Base-by-base conservation (phyloP, 2,888 invertebrate species). In the Trisateles emortualis region DNA sequence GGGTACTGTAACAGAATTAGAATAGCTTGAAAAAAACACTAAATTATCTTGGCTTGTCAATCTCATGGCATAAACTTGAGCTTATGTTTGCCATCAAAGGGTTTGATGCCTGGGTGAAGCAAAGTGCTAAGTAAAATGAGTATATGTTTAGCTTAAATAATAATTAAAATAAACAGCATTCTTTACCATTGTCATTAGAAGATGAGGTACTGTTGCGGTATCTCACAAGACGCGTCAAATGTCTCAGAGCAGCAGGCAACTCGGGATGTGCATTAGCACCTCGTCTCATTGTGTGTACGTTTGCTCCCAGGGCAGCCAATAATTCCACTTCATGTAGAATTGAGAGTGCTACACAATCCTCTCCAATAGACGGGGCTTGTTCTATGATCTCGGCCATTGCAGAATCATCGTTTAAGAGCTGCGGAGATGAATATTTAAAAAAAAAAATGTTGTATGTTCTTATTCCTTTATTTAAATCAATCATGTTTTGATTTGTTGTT, bases 281-380 rank as follows among this genome's bases (percentile, higher is more conserved):
- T 57, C 96, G 94, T 66, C 94, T 89, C 72, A 96, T 94, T 8
- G 95, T 95, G 58, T 95, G 94, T 0, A 94, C 90, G 74, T 96
- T 96, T 0, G 95, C 94, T 0, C 91, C 92, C 51, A 97, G 88
- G 10, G 96, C 95, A 0, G 95, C 94, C 63, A 97, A 88, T n/a
- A 97, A 84, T 71, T 96, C 96, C 13, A 96, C 95, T 80, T 97
- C 96, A 76, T 96, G 96, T 10, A 97, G 91, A 66, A 97, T 95
- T 0, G 96, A 96, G 24, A 96, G 86, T 0, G 96, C 95, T 10
- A 95, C 94, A 32, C 96, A 95, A 79, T 97, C 96, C 29, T 95
- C 94, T 0, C 92, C 93, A 9, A 97, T 86, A 0, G 95, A 95
- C 5, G 96, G 96, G 0, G 95, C 95, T 19, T 95, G 94, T 36